phyloP scores from a whole-genome alignment of 1,140 invertebrate species.

The Heliconius melpomene region DNA sequence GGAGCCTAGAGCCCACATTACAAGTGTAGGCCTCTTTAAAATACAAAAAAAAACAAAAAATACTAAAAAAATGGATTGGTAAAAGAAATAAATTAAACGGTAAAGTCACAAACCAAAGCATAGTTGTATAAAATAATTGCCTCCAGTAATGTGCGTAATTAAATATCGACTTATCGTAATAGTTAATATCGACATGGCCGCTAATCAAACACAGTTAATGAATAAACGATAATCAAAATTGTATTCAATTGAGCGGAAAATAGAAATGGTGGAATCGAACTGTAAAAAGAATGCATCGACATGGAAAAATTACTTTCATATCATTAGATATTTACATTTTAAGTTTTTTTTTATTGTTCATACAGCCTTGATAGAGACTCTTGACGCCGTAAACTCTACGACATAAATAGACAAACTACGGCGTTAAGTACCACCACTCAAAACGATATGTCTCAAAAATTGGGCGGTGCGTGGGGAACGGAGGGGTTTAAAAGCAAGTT shows the following conservation, averaged over 20 bases:
- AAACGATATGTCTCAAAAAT: too few relatives aligned
- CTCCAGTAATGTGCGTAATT: conserved; percentile 60
- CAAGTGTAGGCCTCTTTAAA: too few relatives aligned
- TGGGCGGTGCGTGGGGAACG: too few relatives aligned
- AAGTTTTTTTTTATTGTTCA: too few relatives aligned
- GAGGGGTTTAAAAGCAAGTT: too few relatives aligned
- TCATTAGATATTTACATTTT: neutral
- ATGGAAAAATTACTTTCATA: neutral
- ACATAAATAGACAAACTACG: too few relatives aligned
- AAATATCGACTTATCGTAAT: conserved; percentile 57
- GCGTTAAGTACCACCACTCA: too few relatives aligned
- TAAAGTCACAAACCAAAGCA: neutral
- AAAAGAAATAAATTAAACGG: neutral
- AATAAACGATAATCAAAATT: conserved; percentile 73
- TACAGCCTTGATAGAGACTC: too few relatives aligned
- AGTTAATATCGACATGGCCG: conserved; percentile 69
- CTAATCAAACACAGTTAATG: conserved; percentile 76
- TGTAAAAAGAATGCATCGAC: neutral
- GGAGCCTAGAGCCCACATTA: too few relatives aligned
- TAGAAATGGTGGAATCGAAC: conserved; percentile 49
- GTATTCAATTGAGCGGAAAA: conserved; percentile 76
- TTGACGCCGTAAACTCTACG: too few relatives aligned
- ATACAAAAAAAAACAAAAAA: too few relatives aligned
- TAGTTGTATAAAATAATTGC: conserved; percentile 47
- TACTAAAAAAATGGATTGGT: neutral